A percentile compares a stretch with the other conserved stretches of the same genome.
Evolutionary conservation across 2,797 vertebrate species (phyloP).

Genomic region (Choloepus didactylus): DNA sequence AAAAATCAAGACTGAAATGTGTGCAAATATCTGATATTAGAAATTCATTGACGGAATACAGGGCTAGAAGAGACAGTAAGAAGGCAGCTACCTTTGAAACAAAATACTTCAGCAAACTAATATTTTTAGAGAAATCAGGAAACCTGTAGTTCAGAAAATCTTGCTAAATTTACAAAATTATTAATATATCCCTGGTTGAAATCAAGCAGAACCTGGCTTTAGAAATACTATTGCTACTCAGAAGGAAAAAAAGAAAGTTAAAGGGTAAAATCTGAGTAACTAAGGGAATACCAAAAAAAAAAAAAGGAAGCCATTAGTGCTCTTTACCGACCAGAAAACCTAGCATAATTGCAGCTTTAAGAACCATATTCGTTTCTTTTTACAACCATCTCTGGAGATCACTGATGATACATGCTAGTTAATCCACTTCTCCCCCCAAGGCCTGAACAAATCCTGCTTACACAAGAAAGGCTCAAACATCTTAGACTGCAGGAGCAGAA

Average conservation of each 20-base stretch:
- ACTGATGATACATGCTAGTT: background rate
- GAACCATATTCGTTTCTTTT: slow-evolving; percentile 28
- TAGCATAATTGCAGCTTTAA: slow-evolving; percentile 9
- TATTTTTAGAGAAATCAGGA: background rate
- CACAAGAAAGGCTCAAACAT: slow-evolving; percentile 48
- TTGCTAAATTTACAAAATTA: slow-evolving; percentile 16
- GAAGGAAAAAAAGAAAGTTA: background rate
- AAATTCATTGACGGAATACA: background rate
- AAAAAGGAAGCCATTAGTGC: background rate
- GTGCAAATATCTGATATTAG: slow-evolving; percentile 16
- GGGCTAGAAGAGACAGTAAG: background rate
- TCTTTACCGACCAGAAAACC: slow-evolving; percentile 18
- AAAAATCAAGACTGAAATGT: slow-evolving; percentile 45
- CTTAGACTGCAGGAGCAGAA: background rate
- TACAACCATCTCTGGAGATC: background rate
- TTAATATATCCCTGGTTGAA: background rate
- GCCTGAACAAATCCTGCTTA: slow-evolving; percentile 9
- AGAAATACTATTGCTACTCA: slow-evolving; percentile 11
- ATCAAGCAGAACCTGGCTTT: slow-evolving; percentile 1
- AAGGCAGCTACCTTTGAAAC: background rate
- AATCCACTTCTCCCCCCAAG: background rate
- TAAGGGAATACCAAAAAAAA: background rate
- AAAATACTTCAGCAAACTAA: background rate
- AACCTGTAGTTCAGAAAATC: slow-evolving; percentile 39
- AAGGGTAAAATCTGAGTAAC: slow-evolving; percentile 51